Evolutionary conservation across 2,888 invertebrate genomes (phyloP).

Genomic region (Baccha elongata): DNA sequence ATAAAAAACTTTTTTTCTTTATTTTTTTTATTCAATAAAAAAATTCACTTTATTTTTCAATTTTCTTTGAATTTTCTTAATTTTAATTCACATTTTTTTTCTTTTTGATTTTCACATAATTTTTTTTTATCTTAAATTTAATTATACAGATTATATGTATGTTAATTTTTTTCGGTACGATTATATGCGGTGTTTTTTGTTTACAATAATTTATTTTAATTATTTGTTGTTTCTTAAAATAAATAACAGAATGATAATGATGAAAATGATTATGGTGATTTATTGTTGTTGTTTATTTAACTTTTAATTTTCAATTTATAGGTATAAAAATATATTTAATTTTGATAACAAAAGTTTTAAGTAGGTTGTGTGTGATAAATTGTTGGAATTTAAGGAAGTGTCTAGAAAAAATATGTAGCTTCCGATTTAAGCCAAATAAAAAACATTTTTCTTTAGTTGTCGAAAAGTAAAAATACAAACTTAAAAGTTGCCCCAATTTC

Average conservation of each 20-base stretch:
- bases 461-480: no score
- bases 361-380: no score
- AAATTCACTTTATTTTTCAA: constrained; percentile 64
- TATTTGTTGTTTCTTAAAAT: constrained; percentile 44
- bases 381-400: no score
- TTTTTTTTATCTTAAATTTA: constrained; percentile 60
- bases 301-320: no score
- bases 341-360: no score
- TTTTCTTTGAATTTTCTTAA: constrained; percentile 37
- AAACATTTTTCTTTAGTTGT: no score
- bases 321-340: no score
- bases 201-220: constrained; percentile 36
- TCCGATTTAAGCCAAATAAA: no score
- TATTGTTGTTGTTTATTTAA: constrained; percentile 39
- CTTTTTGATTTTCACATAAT: constrained; percentile 40
- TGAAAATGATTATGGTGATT: constrained; percentile 46
- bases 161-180: constrained; percentile 46
- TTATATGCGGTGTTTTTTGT: constrained; percentile 30
- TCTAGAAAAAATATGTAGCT: no score
- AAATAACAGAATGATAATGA: constrained; percentile 50
- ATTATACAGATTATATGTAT: constrained; percentile 50
- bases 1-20: constrained; percentile 57
- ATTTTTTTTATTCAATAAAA: constrained; percentile 42
- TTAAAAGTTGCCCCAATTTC: no score
- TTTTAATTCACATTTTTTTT: constrained; percentile 57